Conservation (phyloP, 2,797 vertebrate species). For the Parauchenoglanis punctatus region DNA sequence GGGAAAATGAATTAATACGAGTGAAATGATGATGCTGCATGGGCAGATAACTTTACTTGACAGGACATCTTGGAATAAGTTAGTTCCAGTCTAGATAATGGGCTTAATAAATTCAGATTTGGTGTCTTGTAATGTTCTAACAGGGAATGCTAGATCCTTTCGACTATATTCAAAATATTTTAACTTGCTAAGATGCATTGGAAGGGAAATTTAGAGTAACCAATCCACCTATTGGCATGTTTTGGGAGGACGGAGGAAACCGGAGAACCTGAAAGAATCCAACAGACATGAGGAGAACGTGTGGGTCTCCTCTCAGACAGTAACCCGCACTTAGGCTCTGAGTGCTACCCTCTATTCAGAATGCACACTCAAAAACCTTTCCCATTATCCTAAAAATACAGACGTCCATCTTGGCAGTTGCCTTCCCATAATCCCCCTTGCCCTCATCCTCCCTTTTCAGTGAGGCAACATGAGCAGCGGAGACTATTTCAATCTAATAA, state of each 20-base stretch:
- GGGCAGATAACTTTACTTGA: no score
- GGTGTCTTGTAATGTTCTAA: no score
- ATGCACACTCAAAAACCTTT: background rate
- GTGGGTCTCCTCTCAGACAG: background rate
- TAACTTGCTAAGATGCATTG: no score
- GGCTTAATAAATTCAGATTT: no score
- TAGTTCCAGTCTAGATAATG: no score
- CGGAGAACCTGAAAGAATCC: background rate
- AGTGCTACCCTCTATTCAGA: background rate
- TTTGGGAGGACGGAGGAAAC: background rate
- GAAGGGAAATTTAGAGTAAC: background rate
- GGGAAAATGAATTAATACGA: no score
- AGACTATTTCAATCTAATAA: conserved; percentile 81
- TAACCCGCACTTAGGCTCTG: background rate
- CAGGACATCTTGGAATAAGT: no score
- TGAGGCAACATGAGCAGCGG: conserved; percentile 67
- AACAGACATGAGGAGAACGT: background rate
- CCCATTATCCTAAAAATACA: conserved; percentile 60
- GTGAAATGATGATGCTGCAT: no score
- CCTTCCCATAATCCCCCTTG: conserved; percentile 72
- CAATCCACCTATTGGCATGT: background rate
- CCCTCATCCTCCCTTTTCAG: conserved; percentile 38
- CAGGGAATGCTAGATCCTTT: no score
- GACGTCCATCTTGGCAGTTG: conserved; percentile 72
- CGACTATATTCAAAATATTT: no score